These are phyloP conservation scores for Oscheius sp. DNA, from an alignment of 2,888 invertebrate genomes.

Conservation along the genomic window DNA sequence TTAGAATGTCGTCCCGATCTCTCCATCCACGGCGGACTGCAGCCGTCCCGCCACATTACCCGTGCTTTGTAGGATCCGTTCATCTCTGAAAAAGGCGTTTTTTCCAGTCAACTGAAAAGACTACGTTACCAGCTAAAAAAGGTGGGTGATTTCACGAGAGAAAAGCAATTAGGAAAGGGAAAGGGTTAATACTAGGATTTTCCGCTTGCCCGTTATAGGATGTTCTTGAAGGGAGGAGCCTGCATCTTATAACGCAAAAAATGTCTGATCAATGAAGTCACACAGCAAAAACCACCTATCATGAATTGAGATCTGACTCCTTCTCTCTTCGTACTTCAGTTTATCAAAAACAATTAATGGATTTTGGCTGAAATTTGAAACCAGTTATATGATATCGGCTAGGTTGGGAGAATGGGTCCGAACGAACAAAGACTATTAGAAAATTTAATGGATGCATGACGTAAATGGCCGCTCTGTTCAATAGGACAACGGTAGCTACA, in stretches of 20 bases:
- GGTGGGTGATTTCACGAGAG: constrained; percentile 19
- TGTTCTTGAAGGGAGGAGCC: neutral
- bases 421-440: constrained; percentile 3
- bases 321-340: neutral
- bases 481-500: too few species aligned
- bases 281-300: too few species aligned
- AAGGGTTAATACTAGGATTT: neutral
- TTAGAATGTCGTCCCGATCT: constrained; percentile 22
- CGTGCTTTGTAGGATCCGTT: constrained; percentile 48
- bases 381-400: neutral
- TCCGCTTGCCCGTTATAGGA: too few species aligned
- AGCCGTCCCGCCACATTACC: constrained; percentile 46
- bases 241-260: too few species aligned
- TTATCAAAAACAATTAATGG: neutral
- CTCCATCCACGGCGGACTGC: constrained; percentile 59
- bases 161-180: neutral
- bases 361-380: neutral
- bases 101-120: too few species aligned
- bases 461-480: too few species aligned
- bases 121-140: too few species aligned
- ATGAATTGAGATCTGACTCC: too few species aligned
- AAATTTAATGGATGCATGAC: constrained; percentile 2
- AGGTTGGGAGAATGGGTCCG: too few species aligned
- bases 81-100: constrained; percentile 50
- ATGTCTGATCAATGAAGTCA: too few species aligned